phyloP scores from a whole-genome alignment of 2,888 invertebrate species.

The Rotaria macrura region DNA sequence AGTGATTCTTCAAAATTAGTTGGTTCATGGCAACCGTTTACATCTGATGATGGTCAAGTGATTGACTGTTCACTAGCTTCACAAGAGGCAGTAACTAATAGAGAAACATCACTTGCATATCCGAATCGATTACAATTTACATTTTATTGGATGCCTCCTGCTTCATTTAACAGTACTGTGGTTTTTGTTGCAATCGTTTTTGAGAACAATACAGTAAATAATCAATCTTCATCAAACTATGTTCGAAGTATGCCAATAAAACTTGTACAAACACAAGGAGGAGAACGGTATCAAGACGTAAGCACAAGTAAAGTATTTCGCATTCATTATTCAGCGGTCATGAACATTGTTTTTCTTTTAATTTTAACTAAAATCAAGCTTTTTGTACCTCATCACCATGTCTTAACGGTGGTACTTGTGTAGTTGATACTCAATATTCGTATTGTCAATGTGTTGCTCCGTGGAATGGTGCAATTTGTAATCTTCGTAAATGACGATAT shows the following conservation, averaged over 20 bases:
- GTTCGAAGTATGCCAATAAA: background rate
- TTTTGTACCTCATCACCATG: constrained; percentile 28
- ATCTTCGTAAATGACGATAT: background rate
- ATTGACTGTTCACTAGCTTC: background rate
- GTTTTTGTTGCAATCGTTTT: background rate
- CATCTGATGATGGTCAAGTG: background rate
- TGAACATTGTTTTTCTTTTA: too few species aligned
- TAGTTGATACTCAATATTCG: background rate
- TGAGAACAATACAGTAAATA: background rate
- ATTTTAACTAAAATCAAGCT: background rate
- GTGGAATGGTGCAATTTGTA: constrained; percentile 26
- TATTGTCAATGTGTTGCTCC: constrained; percentile 26
- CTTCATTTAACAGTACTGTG: background rate
- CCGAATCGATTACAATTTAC: background rate
- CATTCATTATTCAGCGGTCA: too few species aligned
- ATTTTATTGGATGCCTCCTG: background rate
- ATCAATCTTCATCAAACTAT: background rate
- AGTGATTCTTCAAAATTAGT: background rate
- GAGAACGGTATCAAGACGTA: background rate
- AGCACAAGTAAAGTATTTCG: background rate
- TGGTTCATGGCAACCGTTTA: background rate
- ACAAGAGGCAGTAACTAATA: background rate
- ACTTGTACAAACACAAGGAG: background rate
- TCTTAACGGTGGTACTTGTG: constrained; percentile 32
- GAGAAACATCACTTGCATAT: background rate